Base-by-base conservation (phyloP, 2,113 vertebrate genomes). In the Ramphastos sulfuratus region DNA sequence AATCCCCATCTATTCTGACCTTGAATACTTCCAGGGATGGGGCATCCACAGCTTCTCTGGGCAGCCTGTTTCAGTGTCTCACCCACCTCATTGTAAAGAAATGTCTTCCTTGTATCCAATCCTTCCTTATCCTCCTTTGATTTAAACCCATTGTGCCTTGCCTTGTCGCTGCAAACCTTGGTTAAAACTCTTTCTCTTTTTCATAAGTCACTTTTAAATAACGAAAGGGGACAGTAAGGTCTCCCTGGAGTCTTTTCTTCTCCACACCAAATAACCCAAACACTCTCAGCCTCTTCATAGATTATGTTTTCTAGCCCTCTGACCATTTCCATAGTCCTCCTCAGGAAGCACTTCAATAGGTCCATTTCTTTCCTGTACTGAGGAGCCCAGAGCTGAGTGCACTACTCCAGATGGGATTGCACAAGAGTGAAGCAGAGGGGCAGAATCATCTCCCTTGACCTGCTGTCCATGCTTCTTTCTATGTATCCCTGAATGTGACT, bases 291-390 rank as follows among this genome's bases (percentile, higher is more conserved):
- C 65, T 67, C 24, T 9, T 71, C 10, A 7, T 8, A 55, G 23
- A 10, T 54, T 35, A 66, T 8, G 2, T 27, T 20, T 1, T 92
- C 37, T n/a, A 67, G 1, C 5, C 16, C 6, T 37, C 31, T 0
- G 1, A 25, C 7, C 4, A 50, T 37, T 3, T 59, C 39, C 1
- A 3, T 39, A 48, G 17, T 24, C 17, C 3, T 70, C 6, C 30
- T 71, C 71, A 54, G 4, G 61, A 63, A 28, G 9, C 0, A 1
- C 10, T 78, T 9, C 7, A 78, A 12, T 19, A 77, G 15, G 1
- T 55, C 21, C 2, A 2, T 1, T 2, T 31, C 9, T 12, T 66
- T 46, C 16, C 2, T 28, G 0, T 65, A 1, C 1, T 69, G 59
- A 3, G 5, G 17, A 0, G 18, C 2, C 12, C 55, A 70, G 31